These are phyloP conservation scores for Otis tarda DNA, from an alignment of 2,113 vertebrate genomes.

Conservation along the genomic window DNA sequence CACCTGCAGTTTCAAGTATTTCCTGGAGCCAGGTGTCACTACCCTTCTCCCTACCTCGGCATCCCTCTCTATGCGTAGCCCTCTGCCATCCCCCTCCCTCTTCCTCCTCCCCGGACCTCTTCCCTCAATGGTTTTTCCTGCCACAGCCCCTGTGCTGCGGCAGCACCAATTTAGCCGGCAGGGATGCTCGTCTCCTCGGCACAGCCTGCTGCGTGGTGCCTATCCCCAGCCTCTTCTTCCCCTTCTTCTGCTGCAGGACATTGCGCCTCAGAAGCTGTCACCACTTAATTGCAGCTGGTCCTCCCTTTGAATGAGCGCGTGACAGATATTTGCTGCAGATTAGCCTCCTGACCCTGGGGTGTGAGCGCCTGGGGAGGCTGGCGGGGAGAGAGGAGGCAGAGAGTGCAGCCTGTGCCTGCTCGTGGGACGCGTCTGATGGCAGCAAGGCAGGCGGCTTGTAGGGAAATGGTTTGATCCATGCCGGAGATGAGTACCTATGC, in stretches of 20 bases:
- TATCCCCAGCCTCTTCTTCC: neutral
- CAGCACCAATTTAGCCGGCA: accelerated
- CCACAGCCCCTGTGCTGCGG: accelerated
- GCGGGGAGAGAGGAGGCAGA: neutral
- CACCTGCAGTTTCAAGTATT: neutral
- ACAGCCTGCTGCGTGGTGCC: accelerated
- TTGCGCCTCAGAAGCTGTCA: neutral
- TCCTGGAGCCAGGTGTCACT: neutral
- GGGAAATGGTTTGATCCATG: accelerated
- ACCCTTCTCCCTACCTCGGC: neutral
- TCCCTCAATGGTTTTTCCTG: neutral
- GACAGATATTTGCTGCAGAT: neutral
- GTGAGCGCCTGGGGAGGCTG: neutral
- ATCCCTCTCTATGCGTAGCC: accelerated
- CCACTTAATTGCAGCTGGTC: neutral
- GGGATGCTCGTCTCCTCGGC: neutral
- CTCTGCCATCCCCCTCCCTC: too few species aligned
- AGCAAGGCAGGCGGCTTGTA: accelerated
- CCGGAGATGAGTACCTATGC: accelerated
- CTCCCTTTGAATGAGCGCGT: neutral
- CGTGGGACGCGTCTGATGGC: neutral
- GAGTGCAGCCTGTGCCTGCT: neutral
- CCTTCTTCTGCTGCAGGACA: neutral
- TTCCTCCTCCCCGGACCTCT: neutral
- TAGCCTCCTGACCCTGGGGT: constrained; percentile 30